Percentiles rank a stretch among this genome's conserved stretches.
phyloP scores from a whole-genome alignment of 2,888 invertebrate genomes.

The Diplazon laetatorius region DNA sequence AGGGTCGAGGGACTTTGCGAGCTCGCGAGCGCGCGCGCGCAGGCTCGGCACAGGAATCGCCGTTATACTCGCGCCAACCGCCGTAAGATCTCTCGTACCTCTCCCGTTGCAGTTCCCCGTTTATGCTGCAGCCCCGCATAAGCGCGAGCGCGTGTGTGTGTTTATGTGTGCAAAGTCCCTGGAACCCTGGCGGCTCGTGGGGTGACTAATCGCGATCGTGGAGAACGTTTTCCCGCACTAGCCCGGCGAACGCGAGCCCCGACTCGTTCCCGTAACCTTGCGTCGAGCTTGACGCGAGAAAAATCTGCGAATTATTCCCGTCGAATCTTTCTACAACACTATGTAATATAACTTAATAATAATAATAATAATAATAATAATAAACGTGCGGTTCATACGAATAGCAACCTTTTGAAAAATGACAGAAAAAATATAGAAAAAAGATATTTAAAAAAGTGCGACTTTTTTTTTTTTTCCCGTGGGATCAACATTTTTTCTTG shows the following conservation, averaged over 20 bases:
- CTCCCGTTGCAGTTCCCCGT: slow-evolving; percentile 45
- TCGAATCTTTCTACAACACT: too few species aligned
- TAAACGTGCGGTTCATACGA: too few species aligned
- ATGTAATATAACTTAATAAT: too few species aligned
- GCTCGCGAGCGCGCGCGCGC: slow-evolving; percentile 11
- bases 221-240: slow-evolving; percentile 42
- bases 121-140: slow-evolving; percentile 17
- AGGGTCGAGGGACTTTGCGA: slow-evolving; percentile 62
- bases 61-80: slow-evolving; percentile 50
- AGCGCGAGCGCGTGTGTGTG: not conserved
- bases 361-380: too few species aligned
- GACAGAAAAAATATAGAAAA: too few species aligned
- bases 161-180: slow-evolving; percentile 21
- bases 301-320: not conserved
- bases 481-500: too few species aligned
- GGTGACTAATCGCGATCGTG: slow-evolving; percentile 59
- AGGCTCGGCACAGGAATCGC: slow-evolving; percentile 54
- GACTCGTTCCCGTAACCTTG: slow-evolving; percentile 24
- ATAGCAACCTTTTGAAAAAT: too few species aligned
- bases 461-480: too few species aligned
- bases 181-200: slow-evolving; percentile 12
- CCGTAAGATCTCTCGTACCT: slow-evolving; percentile 42
- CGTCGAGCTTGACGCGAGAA: not conserved
- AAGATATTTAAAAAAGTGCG: too few species aligned
- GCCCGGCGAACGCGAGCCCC: not conserved